These are phyloP conservation scores for Pangasius macronema DNA, from an alignment of 2,797 vertebrate genomes.

Conservation along the genomic window DNA sequence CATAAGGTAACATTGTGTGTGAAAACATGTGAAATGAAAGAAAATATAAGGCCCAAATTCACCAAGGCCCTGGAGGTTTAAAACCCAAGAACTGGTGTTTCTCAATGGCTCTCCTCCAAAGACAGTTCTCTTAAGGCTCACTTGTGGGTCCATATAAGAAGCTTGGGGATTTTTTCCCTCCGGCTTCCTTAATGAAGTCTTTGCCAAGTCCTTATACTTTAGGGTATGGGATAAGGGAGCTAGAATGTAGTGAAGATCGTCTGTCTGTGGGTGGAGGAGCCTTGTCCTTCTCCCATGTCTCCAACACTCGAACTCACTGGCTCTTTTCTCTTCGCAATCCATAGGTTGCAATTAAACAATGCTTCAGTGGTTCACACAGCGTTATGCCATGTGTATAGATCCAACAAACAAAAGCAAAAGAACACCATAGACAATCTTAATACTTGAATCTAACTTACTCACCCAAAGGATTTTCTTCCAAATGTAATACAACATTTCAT, in stretches of 20 bases:
- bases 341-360: slow-evolving; percentile 92
- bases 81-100: slow-evolving; percentile 80
- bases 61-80: slow-evolving; percentile 66
- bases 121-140: slow-evolving; percentile 93
- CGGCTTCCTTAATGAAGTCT: slow-evolving; percentile 46
- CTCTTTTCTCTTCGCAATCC: slow-evolving; percentile 94
- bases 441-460: slow-evolving; percentile 74
- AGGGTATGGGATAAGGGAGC: slow-evolving; percentile 51
- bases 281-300: slow-evolving; percentile 58
- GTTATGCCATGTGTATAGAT: slow-evolving; percentile 66
- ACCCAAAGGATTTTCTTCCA: slow-evolving; percentile 66
- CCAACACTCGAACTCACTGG: slow-evolving; percentile 75
- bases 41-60: slow-evolving; percentile 66
- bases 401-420: slow-evolving; percentile 71
- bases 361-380: slow-evolving; percentile 70
- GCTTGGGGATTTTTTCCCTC: slow-evolving; percentile 53
- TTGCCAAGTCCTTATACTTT: slow-evolving; percentile 58
- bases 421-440: slow-evolving; percentile 75
- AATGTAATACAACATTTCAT: slow-evolving; percentile 72
- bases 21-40: slow-evolving; percentile 57
- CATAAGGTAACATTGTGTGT: slow-evolving; percentile 50
- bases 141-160: slow-evolving; percentile 82
- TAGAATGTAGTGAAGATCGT: slow-evolving; percentile 50
- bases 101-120: slow-evolving; percentile 93
- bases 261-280: slow-evolving; percentile 40